Conservation (phyloP, 1,140 invertebrate genomes). For the Microplitis demolitor region DNA sequence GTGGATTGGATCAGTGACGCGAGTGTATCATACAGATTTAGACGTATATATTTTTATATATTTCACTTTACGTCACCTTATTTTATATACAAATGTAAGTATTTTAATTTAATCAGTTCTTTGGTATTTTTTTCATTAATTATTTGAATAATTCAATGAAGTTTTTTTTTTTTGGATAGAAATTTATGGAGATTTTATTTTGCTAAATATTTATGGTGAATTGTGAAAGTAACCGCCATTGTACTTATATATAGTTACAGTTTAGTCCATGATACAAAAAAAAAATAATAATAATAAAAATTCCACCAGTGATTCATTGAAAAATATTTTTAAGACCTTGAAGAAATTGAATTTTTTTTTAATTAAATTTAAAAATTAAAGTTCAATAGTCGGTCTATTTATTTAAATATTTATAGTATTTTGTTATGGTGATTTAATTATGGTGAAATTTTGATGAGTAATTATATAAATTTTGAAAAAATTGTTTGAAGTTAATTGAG, state of each 20-base stretch:
- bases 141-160: no score
- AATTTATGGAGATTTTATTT: neutral
- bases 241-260: conserved; percentile 1
- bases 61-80: neutral
- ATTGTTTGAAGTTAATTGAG: no score
- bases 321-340: neutral
- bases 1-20: conserved; percentile 33
- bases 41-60: neutral
- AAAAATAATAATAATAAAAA: neutral
- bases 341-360: neutral
- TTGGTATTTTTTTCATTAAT: neutral
- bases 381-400: no score
- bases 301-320: conserved; percentile 12
- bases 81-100: neutral
- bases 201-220: neutral
- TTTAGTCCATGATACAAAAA: neutral
- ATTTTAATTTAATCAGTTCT: neutral
- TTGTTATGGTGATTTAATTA: no score
- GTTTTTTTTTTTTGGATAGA: no score
- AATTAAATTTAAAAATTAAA: neutral
- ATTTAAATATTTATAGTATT: no score
- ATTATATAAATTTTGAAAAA: neutral
- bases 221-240: neutral
- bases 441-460: no score
- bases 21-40: conserved; percentile 40